These are phyloP conservation scores for Maconellicoccus hirsutus DNA, from an alignment of 1,140 invertebrate genomes.

Conservation along the genomic window DNA sequence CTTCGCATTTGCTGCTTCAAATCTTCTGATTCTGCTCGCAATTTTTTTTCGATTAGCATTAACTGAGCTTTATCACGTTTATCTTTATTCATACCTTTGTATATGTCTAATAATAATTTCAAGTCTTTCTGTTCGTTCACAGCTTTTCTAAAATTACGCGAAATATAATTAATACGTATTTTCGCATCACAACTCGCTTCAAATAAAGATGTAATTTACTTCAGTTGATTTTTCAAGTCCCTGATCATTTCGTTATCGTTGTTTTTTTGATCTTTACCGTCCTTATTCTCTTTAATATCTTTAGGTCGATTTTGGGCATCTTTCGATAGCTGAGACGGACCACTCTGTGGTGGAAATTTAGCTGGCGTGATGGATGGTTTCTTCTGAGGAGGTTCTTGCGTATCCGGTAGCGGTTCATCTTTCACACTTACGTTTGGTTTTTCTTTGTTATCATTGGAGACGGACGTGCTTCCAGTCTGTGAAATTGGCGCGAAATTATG, in stretches of 20 bases:
- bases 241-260: constrained; percentile 52
- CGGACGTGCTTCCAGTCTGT: neutral
- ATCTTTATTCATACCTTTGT: constrained; percentile 92
- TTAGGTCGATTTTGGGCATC: constrained; percentile 2
- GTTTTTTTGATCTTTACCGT: constrained; percentile 35
- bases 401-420: neutral
- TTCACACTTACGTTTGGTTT: neutral
- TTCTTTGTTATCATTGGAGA: neutral
- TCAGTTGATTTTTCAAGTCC: constrained; percentile 80
- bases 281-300: neutral
- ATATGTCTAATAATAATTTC: constrained; percentile 91
- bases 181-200: neutral
- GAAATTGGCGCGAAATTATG: neutral
- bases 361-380: neutral
- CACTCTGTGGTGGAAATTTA: neutral
- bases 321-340: neutral
- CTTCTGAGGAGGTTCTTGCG: neutral
- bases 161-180: neutral
- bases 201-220: constrained; percentile 45
- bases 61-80: constrained; percentile 90
- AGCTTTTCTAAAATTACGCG: constrained; percentile 60
- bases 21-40: constrained; percentile 78
- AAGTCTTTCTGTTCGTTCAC: constrained; percentile 84
- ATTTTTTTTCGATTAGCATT: constrained; percentile 89
- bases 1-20: constrained; percentile 71